phyloP scores from a whole-genome alignment of 2,113 vertebrate genomes.

The Macrotis lagotis region DNA sequence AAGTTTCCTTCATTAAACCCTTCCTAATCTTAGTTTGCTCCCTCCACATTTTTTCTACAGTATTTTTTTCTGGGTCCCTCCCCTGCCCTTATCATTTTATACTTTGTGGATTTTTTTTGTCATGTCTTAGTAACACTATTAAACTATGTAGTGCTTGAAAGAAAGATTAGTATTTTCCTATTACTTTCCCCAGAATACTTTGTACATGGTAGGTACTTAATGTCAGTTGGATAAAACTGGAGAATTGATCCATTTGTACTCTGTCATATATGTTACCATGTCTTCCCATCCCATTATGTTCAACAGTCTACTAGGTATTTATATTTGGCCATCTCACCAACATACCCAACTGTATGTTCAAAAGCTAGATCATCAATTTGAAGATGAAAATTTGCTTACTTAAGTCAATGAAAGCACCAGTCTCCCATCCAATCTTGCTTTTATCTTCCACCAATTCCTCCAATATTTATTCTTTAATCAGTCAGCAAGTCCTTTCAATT shows the following conservation, averaged over 20 bases:
- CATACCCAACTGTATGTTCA: not conserved
- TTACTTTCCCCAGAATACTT: not conserved
- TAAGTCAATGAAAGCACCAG: not conserved
- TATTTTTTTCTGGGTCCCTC: not conserved
- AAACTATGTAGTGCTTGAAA: not conserved
- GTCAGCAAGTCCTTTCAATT: not conserved
- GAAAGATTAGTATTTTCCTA: conserved; percentile 1
- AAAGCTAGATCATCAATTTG: not conserved
- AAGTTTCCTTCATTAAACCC: not conserved
- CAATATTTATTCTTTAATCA: not conserved
- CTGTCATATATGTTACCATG: not conserved
- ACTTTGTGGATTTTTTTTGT: not conserved
- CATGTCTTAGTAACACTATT: not conserved
- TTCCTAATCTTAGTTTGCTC: not conserved
- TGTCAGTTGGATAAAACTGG: conserved; percentile 32
- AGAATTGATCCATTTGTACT: not conserved
- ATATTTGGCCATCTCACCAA: not conserved
- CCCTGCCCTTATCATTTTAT: not conserved
- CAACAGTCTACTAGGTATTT: not conserved
- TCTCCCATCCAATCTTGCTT: not conserved
- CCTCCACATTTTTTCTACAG: not conserved
- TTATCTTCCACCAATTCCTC: not conserved
- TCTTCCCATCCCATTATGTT: not conserved
- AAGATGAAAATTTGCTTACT: not conserved
- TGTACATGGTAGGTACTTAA: not conserved